A percentile compares a stretch with the other conserved stretches of the same genome.
These are phyloP conservation scores for Brachionus paranguensis DNA, from an alignment of 1,140 invertebrate genomes.

Conservation along the genomic window DNA sequence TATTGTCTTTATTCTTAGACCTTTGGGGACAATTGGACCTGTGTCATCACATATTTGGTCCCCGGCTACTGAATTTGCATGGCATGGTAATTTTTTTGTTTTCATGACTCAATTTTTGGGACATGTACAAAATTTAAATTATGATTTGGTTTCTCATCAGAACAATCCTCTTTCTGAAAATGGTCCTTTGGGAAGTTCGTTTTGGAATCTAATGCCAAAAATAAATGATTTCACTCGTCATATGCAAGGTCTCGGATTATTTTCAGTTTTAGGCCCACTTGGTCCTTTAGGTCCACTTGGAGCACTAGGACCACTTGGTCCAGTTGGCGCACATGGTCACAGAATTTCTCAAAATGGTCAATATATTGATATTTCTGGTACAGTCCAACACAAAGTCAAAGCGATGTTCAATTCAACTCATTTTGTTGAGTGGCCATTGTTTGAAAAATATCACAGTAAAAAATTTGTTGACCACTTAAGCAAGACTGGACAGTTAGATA, in stretches of 20 bases:
- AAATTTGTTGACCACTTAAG: neutral
- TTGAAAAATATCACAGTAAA: conserved; percentile 13
- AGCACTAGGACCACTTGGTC: neutral
- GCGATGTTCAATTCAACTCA: neutral
- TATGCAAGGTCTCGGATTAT: conserved; percentile 29
- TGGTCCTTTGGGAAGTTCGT: neutral
- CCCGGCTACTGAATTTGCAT: neutral
- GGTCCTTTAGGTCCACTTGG: conserved; percentile 18
- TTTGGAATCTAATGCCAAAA: conserved; percentile 21
- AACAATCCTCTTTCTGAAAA: neutral
- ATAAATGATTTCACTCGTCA: conserved; percentile 2
- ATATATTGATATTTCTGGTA: neutral
- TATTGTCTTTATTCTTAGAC: neutral
- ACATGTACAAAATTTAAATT: neutral
- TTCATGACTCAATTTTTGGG: neutral
- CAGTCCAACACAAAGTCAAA: neutral
- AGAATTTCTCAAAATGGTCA: neutral
- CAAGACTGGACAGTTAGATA: neutral
- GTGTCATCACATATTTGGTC: neutral
- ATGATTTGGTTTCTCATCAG: neutral
- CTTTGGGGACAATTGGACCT: neutral
- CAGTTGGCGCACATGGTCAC: neutral
- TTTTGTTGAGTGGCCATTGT: conserved; percentile 8
- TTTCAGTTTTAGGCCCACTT: neutral
- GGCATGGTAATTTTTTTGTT: conserved; percentile 25